A percentile compares a stretch with the other conserved stretches of the same genome.
These are phyloP conservation scores for Nephrotoma flavescens DNA, from an alignment of 2,888 invertebrate species.

Conservation along the genomic window DNA sequence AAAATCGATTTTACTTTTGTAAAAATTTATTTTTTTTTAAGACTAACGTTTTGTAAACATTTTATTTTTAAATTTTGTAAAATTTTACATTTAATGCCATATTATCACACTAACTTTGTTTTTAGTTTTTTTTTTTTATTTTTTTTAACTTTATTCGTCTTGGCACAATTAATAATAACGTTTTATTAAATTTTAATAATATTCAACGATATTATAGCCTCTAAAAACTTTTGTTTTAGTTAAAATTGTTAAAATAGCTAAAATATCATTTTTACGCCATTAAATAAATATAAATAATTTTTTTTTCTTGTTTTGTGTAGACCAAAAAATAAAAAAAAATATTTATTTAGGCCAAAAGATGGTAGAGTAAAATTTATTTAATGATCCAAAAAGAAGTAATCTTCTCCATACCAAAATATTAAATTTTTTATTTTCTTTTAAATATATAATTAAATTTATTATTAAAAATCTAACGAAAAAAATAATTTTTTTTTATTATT, in stretches of 20 bases:
- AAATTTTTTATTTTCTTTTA: conserved; percentile 6
- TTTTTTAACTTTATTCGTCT: conserved; percentile 19
- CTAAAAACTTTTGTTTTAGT: background rate
- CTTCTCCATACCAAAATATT: background rate
- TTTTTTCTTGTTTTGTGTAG: conserved; percentile 15
- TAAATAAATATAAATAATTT: background rate
- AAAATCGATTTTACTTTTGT: background rate
- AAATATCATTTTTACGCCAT: background rate
- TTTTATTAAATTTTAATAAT: conserved; percentile 7
- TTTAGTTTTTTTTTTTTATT: conserved; percentile 15
- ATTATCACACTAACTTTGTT: conserved; percentile 31
- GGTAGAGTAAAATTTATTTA: background rate
- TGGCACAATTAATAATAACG: conserved; percentile 24
- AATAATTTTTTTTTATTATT: conserved; percentile 24
- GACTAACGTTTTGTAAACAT: conserved; percentile 4
- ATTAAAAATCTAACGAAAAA: conserved; percentile 38
- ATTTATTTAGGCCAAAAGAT: background rate
- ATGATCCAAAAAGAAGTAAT: background rate
- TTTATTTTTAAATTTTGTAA: conserved; percentile 4
- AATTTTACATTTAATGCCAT: conserved; percentile 13
- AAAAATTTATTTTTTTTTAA: background rate
- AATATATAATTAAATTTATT: conserved; percentile 17
- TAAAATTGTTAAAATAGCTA: background rate
- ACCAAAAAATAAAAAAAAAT: background rate
- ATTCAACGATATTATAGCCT: conserved; percentile 6